Conservation (phyloP, 2,113 vertebrate species). For the Gavialis gangeticus region DNA sequence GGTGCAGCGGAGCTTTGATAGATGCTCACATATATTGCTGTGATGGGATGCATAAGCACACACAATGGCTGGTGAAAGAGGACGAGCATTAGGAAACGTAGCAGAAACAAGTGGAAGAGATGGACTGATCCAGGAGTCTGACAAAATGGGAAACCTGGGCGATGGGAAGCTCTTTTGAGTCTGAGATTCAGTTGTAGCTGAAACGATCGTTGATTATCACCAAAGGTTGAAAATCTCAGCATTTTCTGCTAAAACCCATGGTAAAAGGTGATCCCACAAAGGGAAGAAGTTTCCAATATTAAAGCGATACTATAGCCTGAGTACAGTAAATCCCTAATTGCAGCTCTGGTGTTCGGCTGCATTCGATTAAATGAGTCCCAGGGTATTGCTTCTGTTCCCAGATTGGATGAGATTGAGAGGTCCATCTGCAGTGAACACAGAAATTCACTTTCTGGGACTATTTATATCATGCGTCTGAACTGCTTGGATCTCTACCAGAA, state of each 20-base stretch:
- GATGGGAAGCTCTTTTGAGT: not conserved
- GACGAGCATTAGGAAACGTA: not conserved
- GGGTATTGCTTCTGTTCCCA: not conserved
- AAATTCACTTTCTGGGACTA: not conserved
- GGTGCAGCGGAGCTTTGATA: slow-evolving; percentile 36
- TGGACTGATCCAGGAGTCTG: not conserved
- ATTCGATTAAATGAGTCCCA: not conserved
- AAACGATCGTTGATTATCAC: not conserved
- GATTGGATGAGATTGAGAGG: not conserved
- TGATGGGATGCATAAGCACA: not conserved
- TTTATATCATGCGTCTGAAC: slow-evolving; percentile 41
- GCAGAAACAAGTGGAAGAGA: not conserved
- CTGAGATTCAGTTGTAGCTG: not conserved
- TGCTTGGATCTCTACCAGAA: not conserved
- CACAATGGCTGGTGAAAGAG: not conserved
- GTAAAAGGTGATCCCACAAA: not conserved
- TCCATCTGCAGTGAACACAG: not conserved
- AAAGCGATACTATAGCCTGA: not conserved
- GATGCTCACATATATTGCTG: slow-evolving; percentile 18
- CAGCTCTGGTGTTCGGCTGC: not conserved
- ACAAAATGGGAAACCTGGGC: not conserved
- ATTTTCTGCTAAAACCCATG: not conserved
- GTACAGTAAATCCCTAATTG: not conserved
- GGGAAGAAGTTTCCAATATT: slow-evolving; percentile 2
- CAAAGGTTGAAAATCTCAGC: not conserved